Base-by-base conservation (phyloP, 1,140 invertebrate genomes). In the Pachypsylla venusta region DNA sequence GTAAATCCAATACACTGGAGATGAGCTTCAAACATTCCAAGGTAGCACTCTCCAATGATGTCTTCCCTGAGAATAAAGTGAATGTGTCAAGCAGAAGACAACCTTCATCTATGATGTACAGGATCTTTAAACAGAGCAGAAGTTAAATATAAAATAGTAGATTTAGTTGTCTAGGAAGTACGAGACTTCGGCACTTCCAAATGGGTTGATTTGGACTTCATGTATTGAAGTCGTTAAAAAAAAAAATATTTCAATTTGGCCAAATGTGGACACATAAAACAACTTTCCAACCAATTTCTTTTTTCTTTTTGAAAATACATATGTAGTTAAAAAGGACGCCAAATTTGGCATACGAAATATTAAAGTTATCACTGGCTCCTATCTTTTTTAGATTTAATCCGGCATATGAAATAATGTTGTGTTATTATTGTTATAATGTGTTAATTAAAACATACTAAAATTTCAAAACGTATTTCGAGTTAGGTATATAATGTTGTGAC, bases 81-180 rank as follows among this genome's bases (percentile, higher is more conserved):
- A 85, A 89, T 0, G 76, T 77, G 62, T 92, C 87, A 35, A 93
- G 79, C 25, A 81, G 68, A 14, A 77, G 74, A 28, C 81, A 79
- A 0, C 84, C 82, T 67, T 93, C 88, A 66, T 91, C 85, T n/a
- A 94, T 71, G 24, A 91, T 80, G 30, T 77, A 77, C 10, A 93
- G 70, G 48, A 92, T 73, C 74, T 77, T 62, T 27, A 71, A 68
- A 61, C 30, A n/a, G n/a, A n/a, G n/a, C n/a, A n/a, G n/a, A n/a
- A n/a, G n/a, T n/a, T n/a, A n/a, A n/a, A n/a, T n/a, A n/a, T n/a
- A n/a, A n/a, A n/a, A n/a, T n/a, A n/a, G n/a, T n/a, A n/a, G n/a
- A n/a, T n/a, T n/a, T n/a, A n/a, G n/a, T n/a, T n/a, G n/a, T n/a
- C n/a, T n/a, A n/a, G n/a, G n/a, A n/a, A n/a, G n/a, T n/a, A n/a